phyloP scores from a whole-genome alignment of 2,888 invertebrate genomes.

The Acrobasis consociella region DNA sequence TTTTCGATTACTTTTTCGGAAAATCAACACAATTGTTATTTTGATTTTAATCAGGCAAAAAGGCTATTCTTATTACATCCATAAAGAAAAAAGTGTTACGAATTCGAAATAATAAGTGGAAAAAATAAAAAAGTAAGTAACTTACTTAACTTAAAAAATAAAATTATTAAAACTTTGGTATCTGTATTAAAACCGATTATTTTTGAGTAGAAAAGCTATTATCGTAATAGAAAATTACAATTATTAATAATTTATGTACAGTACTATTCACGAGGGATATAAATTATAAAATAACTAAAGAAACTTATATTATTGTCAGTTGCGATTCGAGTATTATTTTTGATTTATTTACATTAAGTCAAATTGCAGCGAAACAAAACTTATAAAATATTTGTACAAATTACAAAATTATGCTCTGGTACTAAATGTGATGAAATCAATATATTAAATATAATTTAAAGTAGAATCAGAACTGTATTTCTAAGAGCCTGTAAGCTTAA shows the following conservation, averaged over 20 bases:
- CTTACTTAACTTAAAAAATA: conserved; percentile 72
- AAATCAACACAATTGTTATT: conserved; percentile 36
- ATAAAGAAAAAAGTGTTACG: conserved; percentile 52
- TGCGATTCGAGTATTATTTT: conserved; percentile 76
- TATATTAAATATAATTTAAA: conserved; percentile 14
- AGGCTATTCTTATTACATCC: conserved; percentile 33
- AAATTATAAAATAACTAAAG: conserved; percentile 59
- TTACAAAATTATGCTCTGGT: conserved; percentile 28
- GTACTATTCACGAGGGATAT: conserved; percentile 52
- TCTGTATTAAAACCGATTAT: conserved; percentile 80
- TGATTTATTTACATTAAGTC: conserved; percentile 60
- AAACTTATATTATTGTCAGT: conserved; percentile 81
- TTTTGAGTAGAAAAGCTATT: conserved; percentile 75
- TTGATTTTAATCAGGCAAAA: conserved; percentile 38
- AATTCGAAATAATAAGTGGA: conserved; percentile 57
- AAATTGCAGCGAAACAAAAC: conserved; percentile 51
- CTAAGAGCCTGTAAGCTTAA: conserved; percentile 7
- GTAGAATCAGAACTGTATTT: not conserved
- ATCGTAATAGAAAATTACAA: conserved; percentile 68
- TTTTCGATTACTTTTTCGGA: conserved; percentile 43
- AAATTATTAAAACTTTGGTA: conserved; percentile 82
- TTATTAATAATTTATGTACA: conserved; percentile 69
- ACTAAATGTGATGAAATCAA: conserved; percentile 12
- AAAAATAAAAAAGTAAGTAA: conserved; percentile 59
- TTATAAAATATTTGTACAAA: conserved; percentile 43